Evolutionary conservation across 1,140 invertebrate genomes (phyloP).

Genomic region (Belonocnema kinseyi): DNA sequence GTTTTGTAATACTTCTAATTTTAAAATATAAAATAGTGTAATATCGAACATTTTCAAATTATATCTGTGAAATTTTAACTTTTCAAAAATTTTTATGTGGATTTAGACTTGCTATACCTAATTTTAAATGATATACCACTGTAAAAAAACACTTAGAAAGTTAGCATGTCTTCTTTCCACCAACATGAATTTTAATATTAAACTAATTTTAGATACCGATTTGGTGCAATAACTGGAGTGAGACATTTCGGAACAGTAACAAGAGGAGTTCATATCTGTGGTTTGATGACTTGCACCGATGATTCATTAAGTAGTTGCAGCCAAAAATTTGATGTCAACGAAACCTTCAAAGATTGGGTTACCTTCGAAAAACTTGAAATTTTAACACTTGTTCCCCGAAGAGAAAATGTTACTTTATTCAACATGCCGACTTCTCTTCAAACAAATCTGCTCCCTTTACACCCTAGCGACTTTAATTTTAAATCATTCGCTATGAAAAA

Average conservation of each 20-base stretch:
- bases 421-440: conserved; percentile 5
- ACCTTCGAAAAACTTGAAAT: background rate
- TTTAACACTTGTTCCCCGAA: background rate
- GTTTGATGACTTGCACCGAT: background rate
- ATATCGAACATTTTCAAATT: too few relatives aligned
- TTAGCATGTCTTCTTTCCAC: too few relatives aligned
- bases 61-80: too few relatives aligned
- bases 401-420: background rate
- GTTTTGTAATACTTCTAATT: too few relatives aligned
- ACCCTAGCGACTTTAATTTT: background rate
- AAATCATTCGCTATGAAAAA: background rate
- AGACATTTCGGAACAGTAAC: background rate
- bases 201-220: background rate
- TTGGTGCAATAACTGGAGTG: conserved; percentile 12
- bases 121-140: too few relatives aligned
- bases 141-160: too few relatives aligned
- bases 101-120: too few relatives aligned
- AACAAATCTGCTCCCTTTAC: background rate
- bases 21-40: too few relatives aligned
- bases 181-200: background rate
- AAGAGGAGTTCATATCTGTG: background rate
- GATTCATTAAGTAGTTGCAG: conserved; percentile 19
- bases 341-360: background rate
- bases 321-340: background rate
- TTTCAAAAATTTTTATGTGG: too few relatives aligned